Base-by-base conservation (phyloP, 2,113 vertebrate genomes). In the Tor tambroides region DNA sequence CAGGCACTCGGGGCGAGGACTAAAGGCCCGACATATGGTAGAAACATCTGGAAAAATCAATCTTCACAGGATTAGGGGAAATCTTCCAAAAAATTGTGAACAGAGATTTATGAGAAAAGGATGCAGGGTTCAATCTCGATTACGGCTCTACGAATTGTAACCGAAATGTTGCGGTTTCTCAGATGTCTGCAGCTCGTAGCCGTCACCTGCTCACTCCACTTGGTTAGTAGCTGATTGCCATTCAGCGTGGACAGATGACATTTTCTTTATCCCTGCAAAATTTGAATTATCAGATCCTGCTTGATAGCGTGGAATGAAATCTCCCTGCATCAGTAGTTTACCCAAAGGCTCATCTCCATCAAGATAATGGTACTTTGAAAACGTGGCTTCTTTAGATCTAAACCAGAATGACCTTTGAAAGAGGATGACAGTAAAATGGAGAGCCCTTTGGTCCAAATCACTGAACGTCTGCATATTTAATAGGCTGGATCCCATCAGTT, bases 31-130 rank as follows among this genome's bases (percentile, higher is more conserved):
- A 43, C 89, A 90, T 88, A 88, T 82, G 89, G 87, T 38, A 26
- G 38, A 85, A 85, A 88, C 87, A 90, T 90, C 89, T 88, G 87
- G 87, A 87, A 87, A 87, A 87, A 87, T 90, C 77, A 63, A 87
- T 87, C 61, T 82, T 82, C 49, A 72, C 78, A 71, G 51, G 78
- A 88, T 88, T 85, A 87, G 38, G 32, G 17, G 41, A 82, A 82
- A 80, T 35, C 59, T 49, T 83, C n/a, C n/a, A 69, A 41, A 69
- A n/a, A 71, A 81, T 6, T 49, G 26, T 80, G 49, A 56, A 32
- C 35, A 2, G 65, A 26, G 59, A 67, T 89, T 85, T 85, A 32
- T 69, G 56, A 77, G 63, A 56, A 26, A 78, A 87, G 82, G 59
- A 85, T 75, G 32, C 46, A 85, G 38, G 78, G 71, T 56, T 87